Percentiles rank a stretch among this genome's conserved stretches.
Evolutionary conservation across 2,888 invertebrate species (phyloP).

Genomic region (Metellina segmentata): DNA sequence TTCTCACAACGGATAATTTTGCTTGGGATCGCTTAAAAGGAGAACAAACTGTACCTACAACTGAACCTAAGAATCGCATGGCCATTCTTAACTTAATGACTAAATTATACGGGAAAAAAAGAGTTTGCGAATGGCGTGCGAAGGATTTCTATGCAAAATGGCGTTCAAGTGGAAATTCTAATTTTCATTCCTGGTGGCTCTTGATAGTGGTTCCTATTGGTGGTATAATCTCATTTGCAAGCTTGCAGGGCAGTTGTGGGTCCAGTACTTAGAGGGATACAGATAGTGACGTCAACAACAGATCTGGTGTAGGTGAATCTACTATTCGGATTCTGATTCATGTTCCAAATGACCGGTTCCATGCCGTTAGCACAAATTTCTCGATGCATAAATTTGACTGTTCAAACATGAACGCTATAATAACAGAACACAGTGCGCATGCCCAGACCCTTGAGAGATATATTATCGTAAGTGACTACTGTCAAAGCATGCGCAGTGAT

Average conservation of each 20-base stretch:
- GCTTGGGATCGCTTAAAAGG: background rate
- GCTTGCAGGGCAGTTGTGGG: conserved; percentile 2
- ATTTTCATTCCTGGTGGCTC: background rate
- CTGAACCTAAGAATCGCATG: background rate
- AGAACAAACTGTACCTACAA: background rate
- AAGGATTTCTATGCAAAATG: background rate
- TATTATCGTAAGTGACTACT: conserved; percentile 13
- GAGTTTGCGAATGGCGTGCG: background rate
- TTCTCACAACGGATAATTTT: background rate
- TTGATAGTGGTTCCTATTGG: background rate
- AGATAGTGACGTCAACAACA: conserved; percentile 39
- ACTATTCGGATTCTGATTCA: conserved; percentile 52
- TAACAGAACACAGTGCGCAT: conserved; percentile 37
- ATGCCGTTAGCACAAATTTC: conserved; percentile 27
- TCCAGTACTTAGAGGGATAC: conserved; percentile 12
- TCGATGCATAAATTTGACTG: conserved; percentile 53
- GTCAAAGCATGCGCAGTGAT: conserved; percentile 34
- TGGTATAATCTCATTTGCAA: background rate
- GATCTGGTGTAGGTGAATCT: conserved; percentile 54
- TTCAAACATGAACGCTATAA: conserved; percentile 59
- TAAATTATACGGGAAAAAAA: background rate
- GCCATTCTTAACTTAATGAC: no score
- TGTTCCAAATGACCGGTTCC: conserved; percentile 47
- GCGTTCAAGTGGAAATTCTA: background rate
- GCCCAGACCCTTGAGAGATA: conserved; percentile 49